These are phyloP conservation scores for Strix uralensis DNA, from an alignment of 2,113 vertebrate genomes.

Conservation along the genomic window DNA sequence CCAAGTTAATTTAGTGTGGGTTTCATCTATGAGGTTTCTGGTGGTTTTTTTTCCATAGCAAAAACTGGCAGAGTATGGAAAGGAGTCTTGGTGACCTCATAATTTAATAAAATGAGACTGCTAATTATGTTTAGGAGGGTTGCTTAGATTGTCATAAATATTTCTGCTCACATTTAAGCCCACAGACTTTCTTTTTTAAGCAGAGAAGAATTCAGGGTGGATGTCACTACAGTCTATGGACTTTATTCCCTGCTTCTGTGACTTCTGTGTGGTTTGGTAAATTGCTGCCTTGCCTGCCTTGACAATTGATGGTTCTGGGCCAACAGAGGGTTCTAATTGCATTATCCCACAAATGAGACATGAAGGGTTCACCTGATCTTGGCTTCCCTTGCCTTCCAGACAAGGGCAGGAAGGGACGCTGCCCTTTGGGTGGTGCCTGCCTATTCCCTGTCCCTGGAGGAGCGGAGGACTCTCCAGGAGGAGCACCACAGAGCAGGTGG, in stretches of 20 bases:
- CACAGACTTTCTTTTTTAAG: conserved; percentile 25
- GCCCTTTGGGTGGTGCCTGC: not conserved
- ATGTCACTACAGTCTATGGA: not conserved
- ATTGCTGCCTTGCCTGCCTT: not conserved
- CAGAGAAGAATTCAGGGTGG: not conserved
- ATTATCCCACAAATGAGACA: not conserved
- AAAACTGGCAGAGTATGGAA: not conserved
- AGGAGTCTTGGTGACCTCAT: not conserved
- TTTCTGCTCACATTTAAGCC: not conserved
- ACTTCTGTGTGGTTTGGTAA: not conserved
- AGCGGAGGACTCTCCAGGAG: not conserved
- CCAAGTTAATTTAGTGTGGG: not conserved
- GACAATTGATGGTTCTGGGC: not conserved
- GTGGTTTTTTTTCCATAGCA: not conserved
- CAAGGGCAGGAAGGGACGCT: not conserved
- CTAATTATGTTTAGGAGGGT: conserved; percentile 20
- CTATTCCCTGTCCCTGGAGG: not conserved
- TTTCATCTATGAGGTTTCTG: not conserved
- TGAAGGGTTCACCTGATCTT: not conserved
- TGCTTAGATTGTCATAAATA: conserved; percentile 19
- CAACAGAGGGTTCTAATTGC: not conserved
- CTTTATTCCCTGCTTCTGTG: not conserved
- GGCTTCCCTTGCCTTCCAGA: not conserved
- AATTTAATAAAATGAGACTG: conserved; percentile 9
- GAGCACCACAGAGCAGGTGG: not conserved